Evolutionary conservation across 1,140 invertebrate genomes (phyloP).

Genomic region (Hermetia illucens): DNA sequence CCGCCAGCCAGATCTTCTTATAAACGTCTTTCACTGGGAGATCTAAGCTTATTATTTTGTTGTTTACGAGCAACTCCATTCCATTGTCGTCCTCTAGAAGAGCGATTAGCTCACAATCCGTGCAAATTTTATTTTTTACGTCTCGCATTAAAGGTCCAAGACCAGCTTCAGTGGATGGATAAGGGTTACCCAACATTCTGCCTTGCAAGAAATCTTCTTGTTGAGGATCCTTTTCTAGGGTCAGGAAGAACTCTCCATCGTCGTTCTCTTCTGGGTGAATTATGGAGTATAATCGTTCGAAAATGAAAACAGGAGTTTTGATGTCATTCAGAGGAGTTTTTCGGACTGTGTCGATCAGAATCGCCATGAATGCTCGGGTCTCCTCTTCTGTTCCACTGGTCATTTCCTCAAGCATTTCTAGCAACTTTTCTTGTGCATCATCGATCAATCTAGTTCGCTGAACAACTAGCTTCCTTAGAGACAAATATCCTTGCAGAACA

Average conservation of each 20-base stretch:
- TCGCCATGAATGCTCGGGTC: conserved; percentile 92
- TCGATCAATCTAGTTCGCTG: conserved; percentile 90
- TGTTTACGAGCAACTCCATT: conserved; percentile 97
- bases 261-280: conserved; percentile 97
- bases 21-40: conserved; percentile 89
- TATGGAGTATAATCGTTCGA: conserved; percentile 92
- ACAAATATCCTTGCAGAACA: conserved; percentile 86
- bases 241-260: conserved; percentile 90
- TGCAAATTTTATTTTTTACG: conserved; percentile 96
- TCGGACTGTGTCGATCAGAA: conserved; percentile 91
- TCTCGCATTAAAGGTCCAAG: conserved; percentile 95
- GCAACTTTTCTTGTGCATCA: conserved; percentile 89
- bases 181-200: conserved; percentile 95
- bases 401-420: conserved; percentile 92
- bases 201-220: conserved; percentile 97
- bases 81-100: conserved; percentile 95
- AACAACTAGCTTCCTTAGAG: conserved; percentile 77
- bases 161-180: conserved; percentile 83
- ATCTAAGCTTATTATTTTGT: conserved; percentile 96
- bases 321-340: conserved; percentile 87
- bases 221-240: conserved; percentile 93
- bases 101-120: conserved; percentile 93
- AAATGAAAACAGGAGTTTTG: conserved; percentile 92
- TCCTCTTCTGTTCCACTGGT: conserved; percentile 93
- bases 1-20: conserved; percentile 75